Evolutionary conservation across 2,113 vertebrate genomes (phyloP).

Genomic region (Hippopotamus amphibius): DNA sequence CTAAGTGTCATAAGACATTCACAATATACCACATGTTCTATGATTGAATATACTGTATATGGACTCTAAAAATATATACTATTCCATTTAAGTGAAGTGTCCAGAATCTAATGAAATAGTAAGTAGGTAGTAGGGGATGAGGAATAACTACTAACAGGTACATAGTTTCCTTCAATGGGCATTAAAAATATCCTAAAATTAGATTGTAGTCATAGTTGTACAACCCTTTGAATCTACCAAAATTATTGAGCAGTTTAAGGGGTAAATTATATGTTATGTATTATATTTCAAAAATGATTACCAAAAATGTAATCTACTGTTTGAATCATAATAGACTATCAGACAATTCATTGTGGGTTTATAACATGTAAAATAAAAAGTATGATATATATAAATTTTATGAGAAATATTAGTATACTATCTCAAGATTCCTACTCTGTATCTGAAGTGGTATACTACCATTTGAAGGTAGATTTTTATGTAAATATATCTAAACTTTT

Average conservation of each 20-base stretch:
- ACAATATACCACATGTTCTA: background rate
- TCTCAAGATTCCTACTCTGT: background rate
- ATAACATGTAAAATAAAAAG: background rate
- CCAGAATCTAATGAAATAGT: background rate
- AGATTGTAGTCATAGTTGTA: background rate
- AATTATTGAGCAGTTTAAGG: background rate
- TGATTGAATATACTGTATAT: background rate
- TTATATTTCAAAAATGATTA: background rate
- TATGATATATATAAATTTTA: background rate
- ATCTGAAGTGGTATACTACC: background rate
- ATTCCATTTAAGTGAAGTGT: background rate
- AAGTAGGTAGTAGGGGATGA: background rate
- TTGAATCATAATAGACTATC: background rate
- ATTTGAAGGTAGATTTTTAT: background rate
- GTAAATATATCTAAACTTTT: background rate
- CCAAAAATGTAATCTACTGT: background rate
- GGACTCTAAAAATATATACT: background rate
- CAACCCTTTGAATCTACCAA: background rate
- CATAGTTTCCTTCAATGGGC: background rate
- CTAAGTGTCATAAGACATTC: background rate
- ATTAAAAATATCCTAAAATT: background rate
- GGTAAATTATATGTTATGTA: background rate
- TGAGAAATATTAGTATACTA: background rate
- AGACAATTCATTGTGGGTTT: background rate
- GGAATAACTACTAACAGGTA: background rate